These are phyloP conservation scores for Condylura cristata DNA, from an alignment of 2,113 vertebrate genomes.

Conservation along the genomic window DNA sequence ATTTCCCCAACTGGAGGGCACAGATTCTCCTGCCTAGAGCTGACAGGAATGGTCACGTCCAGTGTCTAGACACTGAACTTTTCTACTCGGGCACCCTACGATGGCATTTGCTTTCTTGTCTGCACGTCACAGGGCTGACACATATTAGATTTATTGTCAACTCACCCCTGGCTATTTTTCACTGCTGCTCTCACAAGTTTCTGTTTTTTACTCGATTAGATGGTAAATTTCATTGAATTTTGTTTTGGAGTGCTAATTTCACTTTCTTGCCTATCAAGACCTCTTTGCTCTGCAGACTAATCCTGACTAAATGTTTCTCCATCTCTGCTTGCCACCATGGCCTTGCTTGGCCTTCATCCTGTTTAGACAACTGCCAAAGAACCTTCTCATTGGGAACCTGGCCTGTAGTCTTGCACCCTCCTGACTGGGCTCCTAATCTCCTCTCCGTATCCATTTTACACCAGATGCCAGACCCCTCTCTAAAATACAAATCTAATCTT, in stretches of 20 bases:
- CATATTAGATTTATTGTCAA: slow-evolving; percentile 41
- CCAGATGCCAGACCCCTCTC: not conserved
- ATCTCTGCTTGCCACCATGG: not conserved
- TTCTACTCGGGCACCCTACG: not conserved
- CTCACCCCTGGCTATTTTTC: not conserved
- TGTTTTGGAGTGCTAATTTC: not conserved
- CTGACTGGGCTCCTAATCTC: not conserved
- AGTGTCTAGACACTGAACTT: slow-evolving; percentile 9
- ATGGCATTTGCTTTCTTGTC: slow-evolving; percentile 22
- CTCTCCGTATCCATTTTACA: slow-evolving; percentile 29
- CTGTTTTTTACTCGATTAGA: slow-evolving; percentile 25
- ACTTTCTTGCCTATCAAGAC: not conserved
- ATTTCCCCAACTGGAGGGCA: not conserved
- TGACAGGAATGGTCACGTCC: not conserved
- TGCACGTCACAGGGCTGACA: not conserved
- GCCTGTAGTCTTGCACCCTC: not conserved
- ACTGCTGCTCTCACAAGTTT: not conserved
- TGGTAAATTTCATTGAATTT: not conserved
- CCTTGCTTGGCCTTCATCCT: not conserved
- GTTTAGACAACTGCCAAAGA: not conserved
- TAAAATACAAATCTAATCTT: slow-evolving; percentile 5
- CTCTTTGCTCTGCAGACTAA: not conserved
- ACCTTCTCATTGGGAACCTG: not conserved
- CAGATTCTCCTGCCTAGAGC: not conserved
- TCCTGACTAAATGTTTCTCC: slow-evolving; percentile 37